Percentiles rank a stretch among this genome's conserved stretches.
phyloP scores from a whole-genome alignment of 2,888 invertebrate genomes.

The Crossocerus cetratus region DNA sequence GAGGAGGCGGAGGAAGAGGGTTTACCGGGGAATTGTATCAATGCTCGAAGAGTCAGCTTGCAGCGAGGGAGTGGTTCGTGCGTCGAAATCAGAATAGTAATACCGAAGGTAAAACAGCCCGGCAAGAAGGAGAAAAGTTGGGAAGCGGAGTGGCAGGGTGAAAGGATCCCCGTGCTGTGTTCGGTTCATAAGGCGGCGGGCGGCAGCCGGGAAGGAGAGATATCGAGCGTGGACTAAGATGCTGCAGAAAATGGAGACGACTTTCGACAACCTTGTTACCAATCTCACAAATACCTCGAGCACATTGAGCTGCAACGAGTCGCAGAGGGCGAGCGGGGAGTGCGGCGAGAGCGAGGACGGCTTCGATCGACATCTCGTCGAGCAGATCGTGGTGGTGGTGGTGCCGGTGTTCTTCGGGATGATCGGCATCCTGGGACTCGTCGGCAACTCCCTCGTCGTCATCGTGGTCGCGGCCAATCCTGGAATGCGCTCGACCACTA shows the following conservation, averaged over 20 bases:
- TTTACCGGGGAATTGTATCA: too few relatives aligned
- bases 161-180: too few relatives aligned
- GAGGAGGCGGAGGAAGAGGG: too few relatives aligned
- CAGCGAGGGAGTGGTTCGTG: too few relatives aligned
- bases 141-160: too few relatives aligned
- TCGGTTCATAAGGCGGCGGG: too few relatives aligned
- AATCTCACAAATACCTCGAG: conserved; percentile 20
- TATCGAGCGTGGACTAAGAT: conserved; percentile 2
- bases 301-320: conserved; percentile 9
- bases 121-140: too few relatives aligned
- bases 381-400: conserved; percentile 84
- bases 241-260: conserved; percentile 38
- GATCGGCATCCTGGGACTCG: conserved; percentile 90
- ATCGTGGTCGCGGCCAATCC: conserved; percentile 92
- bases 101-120: too few relatives aligned
- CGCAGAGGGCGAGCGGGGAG: background rate
- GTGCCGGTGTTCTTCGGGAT: conserved; percentile 91
- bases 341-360: conserved; percentile 43
- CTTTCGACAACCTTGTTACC: conserved; percentile 8
- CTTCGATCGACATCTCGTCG: conserved; percentile 69
- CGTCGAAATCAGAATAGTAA: too few relatives aligned
- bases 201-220: too few relatives aligned
- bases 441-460: conserved; percentile 93
- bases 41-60: too few relatives aligned
- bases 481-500: conserved; percentile 95